phyloP scores from a whole-genome alignment of 2,888 invertebrate genomes.

The Aphelenchoides bicaudatus region DNA sequence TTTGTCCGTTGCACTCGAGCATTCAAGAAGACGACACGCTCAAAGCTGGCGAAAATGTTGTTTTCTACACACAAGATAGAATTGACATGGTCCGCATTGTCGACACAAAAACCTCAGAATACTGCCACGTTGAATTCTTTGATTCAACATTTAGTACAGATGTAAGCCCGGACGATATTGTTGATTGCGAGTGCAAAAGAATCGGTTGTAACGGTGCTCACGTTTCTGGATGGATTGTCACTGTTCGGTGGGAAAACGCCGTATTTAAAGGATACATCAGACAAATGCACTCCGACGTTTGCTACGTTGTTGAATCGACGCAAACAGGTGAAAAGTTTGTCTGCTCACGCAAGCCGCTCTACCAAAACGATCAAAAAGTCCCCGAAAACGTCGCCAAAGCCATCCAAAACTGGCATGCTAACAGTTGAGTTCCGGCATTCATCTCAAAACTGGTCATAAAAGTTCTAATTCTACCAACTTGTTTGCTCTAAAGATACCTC shows the following conservation, averaged over 20 bases:
- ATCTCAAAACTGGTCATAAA: too few relatives aligned
- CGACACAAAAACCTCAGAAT: not conserved
- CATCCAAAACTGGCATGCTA: too few relatives aligned
- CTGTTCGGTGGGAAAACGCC: constrained; percentile 26
- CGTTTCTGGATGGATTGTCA: constrained; percentile 31
- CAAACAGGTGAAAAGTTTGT: not conserved
- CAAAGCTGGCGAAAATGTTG: constrained; percentile 18
- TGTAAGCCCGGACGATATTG: constrained; percentile 23
- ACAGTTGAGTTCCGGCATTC: too few relatives aligned
- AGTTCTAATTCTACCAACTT: too few relatives aligned
- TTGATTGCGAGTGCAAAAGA: constrained; percentile 34
- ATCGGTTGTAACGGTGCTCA: constrained; percentile 32
- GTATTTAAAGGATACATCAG: constrained; percentile 45
- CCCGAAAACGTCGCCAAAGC: too few relatives aligned
- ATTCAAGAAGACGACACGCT: constrained; percentile 7
- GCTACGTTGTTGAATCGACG: not conserved
- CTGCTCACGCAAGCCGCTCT: constrained; percentile 1
- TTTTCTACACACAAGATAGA: not conserved
- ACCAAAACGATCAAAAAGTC: not conserved
- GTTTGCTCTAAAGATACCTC: too few relatives aligned
- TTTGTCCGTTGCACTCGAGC: constrained; percentile 60
- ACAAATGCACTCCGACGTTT: not conserved
- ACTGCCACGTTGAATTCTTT: constrained; percentile 62
- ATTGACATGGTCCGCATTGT: constrained; percentile 2
- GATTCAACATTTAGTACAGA: constrained; percentile 33